These are phyloP conservation scores for Solea senegalensis DNA, from an alignment of 2,113 vertebrate species.

Conservation along the genomic window DNA sequence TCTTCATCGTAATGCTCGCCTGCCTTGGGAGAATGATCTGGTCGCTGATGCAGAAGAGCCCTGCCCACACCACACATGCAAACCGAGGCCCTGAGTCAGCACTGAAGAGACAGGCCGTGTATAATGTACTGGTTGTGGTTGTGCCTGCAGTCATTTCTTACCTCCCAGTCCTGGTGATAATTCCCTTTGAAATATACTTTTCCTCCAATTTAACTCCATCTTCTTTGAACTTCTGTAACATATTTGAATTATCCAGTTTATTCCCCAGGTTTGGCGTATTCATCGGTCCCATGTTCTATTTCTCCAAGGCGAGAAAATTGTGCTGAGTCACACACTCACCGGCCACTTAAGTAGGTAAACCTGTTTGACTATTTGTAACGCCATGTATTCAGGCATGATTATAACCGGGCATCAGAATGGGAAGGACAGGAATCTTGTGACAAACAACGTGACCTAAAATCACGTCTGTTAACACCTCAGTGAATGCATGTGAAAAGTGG, in stretches of 20 bases:
- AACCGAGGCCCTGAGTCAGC: neutral
- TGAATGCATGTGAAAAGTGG: too few species aligned
- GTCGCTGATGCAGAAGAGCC: conserved; percentile 46
- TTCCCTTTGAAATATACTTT: conserved; percentile 3
- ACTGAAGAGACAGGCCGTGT: conserved; percentile 58
- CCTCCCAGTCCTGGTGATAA: conserved; percentile 38
- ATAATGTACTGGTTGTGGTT: conserved; percentile 59
- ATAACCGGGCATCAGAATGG: too few species aligned
- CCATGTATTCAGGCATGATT: too few species aligned
- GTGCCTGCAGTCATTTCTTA: conserved; percentile 53
- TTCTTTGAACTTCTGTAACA: rapidly evolving
- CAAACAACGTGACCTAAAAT: too few species aligned
- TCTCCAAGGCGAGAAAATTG: conserved; percentile 54
- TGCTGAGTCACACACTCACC: neutral
- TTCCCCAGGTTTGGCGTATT: conserved; percentile 59
- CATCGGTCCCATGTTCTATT: conserved; percentile 71
- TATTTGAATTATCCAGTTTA: neutral
- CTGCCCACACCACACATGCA: conserved; percentile 18
- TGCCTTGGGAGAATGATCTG: conserved; percentile 51
- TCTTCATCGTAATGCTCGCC: conserved; percentile 60
- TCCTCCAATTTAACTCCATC: rapidly evolving
- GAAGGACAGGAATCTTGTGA: too few species aligned
- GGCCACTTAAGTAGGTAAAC: too few species aligned
- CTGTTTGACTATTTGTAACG: too few species aligned
- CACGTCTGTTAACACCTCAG: too few species aligned